A percentile compares a stretch with the other conserved stretches of the same genome.
These are phyloP conservation scores for Penaeus vannamei DNA, from an alignment of 1,140 invertebrate species.

Conservation along the genomic window DNA sequence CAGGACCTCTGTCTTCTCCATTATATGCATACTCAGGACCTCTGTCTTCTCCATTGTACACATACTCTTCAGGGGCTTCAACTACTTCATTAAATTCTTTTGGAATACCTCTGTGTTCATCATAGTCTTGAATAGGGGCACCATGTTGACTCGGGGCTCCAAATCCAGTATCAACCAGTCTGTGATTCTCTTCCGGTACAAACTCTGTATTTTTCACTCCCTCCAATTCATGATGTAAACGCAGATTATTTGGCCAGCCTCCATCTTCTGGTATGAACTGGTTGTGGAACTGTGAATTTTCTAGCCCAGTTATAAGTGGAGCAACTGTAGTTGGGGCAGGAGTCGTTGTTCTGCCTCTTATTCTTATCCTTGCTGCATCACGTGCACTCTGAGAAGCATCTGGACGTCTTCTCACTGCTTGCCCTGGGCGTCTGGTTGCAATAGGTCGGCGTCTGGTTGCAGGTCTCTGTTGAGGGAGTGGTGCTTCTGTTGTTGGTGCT, in stretches of 20 bases:
- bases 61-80: neutral
- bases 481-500: neutral
- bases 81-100: constrained; percentile 37
- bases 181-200: no score
- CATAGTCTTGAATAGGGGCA: neutral
- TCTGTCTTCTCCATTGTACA: neutral
- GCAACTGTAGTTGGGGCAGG: neutral
- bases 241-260: neutral
- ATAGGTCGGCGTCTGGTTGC: constrained; percentile 27
- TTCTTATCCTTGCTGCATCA: neutral
- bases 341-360: constrained; percentile 32
- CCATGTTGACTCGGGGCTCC: neutral
- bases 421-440: neutral
- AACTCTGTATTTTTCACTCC: no score
- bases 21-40: neutral
- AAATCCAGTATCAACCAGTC: no score
- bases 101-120: neutral
- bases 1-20: constrained; percentile 1
- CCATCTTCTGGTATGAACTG: constrained; percentile 20
- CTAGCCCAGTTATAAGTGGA: constrained; percentile 32
- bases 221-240: neutral
- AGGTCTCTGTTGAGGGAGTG: neutral
- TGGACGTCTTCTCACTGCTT: neutral
- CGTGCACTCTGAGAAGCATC: no score
- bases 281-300: constrained; percentile 40